Base-by-base conservation (phyloP, 1,140 invertebrate species). In the Euschistus heros region DNA sequence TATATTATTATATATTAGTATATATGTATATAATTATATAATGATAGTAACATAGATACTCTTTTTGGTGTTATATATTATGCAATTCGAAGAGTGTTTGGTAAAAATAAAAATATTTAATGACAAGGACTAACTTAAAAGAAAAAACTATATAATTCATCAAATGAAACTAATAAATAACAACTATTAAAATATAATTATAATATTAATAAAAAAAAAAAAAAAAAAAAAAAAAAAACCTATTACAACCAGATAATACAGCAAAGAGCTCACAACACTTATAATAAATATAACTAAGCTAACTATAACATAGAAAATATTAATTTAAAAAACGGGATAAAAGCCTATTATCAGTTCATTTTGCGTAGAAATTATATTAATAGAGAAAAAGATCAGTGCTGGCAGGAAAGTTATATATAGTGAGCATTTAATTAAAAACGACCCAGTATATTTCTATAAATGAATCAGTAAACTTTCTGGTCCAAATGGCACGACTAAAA, bases 401-500 rank as follows among this genome's bases (percentile, higher is more conserved):
- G 64, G 64, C 64, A 65, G 64, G 64, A 65, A 24, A 57, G 33
- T 65, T 55, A 54, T 65, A 59, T 33, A 33, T 37, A 26, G 64
- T 65, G 64, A 65, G 64, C 64, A 65, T 57, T 62, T 26, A 14
- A 26, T 57, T 46, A 54, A 54, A 30, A n/a, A 20, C 20, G 26
- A 18, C 26, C 47, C 63, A 64, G 26, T 55, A 26, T 64, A 55
- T 30, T 64, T 64, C 18, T 22, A 52, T 7, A 18, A 14, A 44
- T 37, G 3, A 55, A 20, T 64, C 15, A 47, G 14, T 26, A 33
- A 64, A 17, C 30, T 57, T 64, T 59, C 42, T 66, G 65, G 65
- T 66, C 65, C 65, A 62, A 66, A 66, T 66, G 65, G 65, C 65
- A 66, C 65, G 27, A 65, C 64, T 65, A 57, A 57, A 66, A 62